Percentiles rank a stretch among this genome's conserved stretches.
Conservation (phyloP, 2,888 invertebrate genomes). For the Cerceris ruficornis region DNA sequence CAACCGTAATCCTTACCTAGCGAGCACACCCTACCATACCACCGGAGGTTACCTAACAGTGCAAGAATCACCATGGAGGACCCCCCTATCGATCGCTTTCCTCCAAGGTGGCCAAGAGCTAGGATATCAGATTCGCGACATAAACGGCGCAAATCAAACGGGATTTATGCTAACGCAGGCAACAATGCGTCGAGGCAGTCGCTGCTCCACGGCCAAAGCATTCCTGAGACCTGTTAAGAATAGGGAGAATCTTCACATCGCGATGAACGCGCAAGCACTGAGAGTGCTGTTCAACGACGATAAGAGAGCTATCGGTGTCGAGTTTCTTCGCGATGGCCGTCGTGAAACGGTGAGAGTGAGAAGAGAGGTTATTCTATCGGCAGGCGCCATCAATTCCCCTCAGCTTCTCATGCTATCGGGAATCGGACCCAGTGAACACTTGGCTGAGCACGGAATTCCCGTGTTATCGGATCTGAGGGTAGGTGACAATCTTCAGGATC, state of each 20-base stretch:
- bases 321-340: slow-evolving; percentile 87
- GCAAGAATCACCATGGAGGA: slow-evolving; percentile 92
- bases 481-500: slow-evolving; percentile 93
- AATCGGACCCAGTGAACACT: slow-evolving; percentile 90
- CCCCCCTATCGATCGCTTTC: slow-evolving; percentile 91
- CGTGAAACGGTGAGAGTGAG: slow-evolving; percentile 87
- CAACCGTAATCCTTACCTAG: slow-evolving; percentile 92
- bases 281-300: slow-evolving; percentile 87
- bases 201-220: slow-evolving; percentile 93
- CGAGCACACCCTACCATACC: slow-evolving; percentile 88
- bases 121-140: slow-evolving; percentile 91
- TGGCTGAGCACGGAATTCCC: slow-evolving; percentile 88
- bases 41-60: slow-evolving; percentile 92
- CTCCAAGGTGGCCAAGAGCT: slow-evolving; percentile 91
- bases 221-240: slow-evolving; percentile 92
- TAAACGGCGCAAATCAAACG: slow-evolving; percentile 91
- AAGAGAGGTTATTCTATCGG: slow-evolving; percentile 92
- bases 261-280: slow-evolving; percentile 89
- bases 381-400: slow-evolving; percentile 94
- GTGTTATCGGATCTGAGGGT: slow-evolving; percentile 90
- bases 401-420: slow-evolving; percentile 96
- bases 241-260: slow-evolving; percentile 90
- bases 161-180: slow-evolving; percentile 95
- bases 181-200: slow-evolving; percentile 91
- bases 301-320: slow-evolving; percentile 89